Evolutionary conservation across 2,888 invertebrate species (phyloP), one percentile per base, ranked within the genome.

Genomic region (Plutella xylostella): DNA sequence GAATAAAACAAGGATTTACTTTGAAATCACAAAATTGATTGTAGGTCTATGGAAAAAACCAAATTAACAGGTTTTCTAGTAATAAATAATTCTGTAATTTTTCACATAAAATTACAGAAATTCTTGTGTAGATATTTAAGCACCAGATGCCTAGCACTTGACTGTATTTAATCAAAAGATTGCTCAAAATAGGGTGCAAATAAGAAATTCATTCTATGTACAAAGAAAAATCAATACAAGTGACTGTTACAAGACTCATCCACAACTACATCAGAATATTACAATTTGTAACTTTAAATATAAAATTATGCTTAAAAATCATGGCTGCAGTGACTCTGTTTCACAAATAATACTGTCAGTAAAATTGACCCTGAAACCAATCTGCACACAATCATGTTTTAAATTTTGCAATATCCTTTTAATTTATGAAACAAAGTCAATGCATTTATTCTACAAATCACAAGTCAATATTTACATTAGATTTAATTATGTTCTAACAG

Each of bases 401-500:
- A 11, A n/a, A n/a, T 33, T 33, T 5, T 15, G 33, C 33, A 19
- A 37, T 37, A 19, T 39, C 25, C n/a, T n/a, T n/a, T n/a, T n/a
- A n/a, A n/a, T 28, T 25, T 39, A 39, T 39, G 39, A 39, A 39
- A 39, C 25, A 25, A 22, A 25, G 22, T 15, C 25, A 25, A 25
- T 25, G 25, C 15, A 6, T 17, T 11, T 19, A 37, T 37, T 12
- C 22, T 25, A 40, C 22, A 25, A 40, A 22, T 40, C 31, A 20
- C 42, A n/a, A 42, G 42, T 42, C 30, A 42, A 12, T 42, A 42
- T 42, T 30, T 42, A 63, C 62, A 62, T 48, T 53, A 11, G 28
- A 22, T 25, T 11, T 35, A 28, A 18, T 11, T 45, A 46, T 49
- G 37, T n/a, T 55, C 58, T 79, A 94, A 85, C 96, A 97, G 85